A percentile compares a stretch with the other conserved stretches of the same genome.
phyloP scores from a whole-genome alignment of 2,888 invertebrate species.

The Phymatocera aterrima region DNA sequence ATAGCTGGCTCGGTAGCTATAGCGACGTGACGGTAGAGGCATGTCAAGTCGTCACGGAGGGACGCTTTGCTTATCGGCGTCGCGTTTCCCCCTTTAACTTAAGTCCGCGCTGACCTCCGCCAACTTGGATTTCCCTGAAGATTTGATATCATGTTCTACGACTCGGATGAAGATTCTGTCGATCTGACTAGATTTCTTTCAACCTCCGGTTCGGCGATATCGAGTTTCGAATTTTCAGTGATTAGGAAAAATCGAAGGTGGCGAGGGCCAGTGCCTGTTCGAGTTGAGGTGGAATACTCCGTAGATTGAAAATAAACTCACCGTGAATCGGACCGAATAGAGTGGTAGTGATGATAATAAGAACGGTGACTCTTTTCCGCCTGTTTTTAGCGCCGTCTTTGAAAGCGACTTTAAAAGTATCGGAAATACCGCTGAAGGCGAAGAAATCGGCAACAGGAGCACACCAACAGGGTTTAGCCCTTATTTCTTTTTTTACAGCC shows the following conservation, averaged over 20 bases:
- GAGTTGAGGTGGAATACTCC: not conserved
- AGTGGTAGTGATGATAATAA: slow-evolving; percentile 89
- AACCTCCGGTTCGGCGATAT: too few species aligned
- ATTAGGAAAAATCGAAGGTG: not conserved
- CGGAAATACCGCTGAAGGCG: slow-evolving; percentile 85
- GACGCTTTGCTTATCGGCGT: too few species aligned
- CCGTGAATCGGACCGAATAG: slow-evolving; percentile 92
- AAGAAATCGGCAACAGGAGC: slow-evolving; percentile 84
- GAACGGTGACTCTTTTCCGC: slow-evolving; percentile 83
- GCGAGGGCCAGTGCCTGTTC: not conserved
- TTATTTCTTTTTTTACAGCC: slow-evolving; percentile 73
- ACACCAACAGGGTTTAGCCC: slow-evolving; percentile 73
- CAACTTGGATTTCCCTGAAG: too few species aligned
- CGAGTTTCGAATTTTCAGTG: too few species aligned
- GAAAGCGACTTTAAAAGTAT: slow-evolving; percentile 88
- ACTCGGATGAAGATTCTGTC: too few species aligned
- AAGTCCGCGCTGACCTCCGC: too few species aligned
- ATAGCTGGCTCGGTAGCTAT: too few species aligned
- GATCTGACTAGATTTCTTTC: too few species aligned
- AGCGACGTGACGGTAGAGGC: too few species aligned
- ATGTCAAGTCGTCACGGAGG: too few species aligned
- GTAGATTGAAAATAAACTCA: slow-evolving; percentile 73
- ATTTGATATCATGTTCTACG: too few species aligned
- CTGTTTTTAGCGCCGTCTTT: slow-evolving; percentile 86
- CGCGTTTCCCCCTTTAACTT: too few species aligned